Evolutionary conservation across 64 coral and sea anemone species (phyloP), one percentile per base, ranked within the genome.

Genomic region (Stichodactyla mertensii): DNA sequence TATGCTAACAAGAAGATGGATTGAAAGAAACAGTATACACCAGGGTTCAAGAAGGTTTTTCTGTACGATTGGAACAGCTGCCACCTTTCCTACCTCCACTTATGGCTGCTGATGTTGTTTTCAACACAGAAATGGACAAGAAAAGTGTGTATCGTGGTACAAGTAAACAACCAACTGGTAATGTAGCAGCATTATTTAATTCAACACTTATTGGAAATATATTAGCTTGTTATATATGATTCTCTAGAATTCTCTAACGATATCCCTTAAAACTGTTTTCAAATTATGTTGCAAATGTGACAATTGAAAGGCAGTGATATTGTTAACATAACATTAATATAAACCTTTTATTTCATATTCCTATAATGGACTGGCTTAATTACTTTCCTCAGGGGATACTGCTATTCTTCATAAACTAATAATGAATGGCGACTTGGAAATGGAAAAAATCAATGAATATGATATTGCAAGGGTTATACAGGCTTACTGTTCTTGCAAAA

Each of bases 101-200:
- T 7, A 16, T 85, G 16, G 16, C 20, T 4, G 27, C 12, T 16
- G 20, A 23, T 12, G 27, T 51, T 11, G 6, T 56, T 20, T 59
- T 28, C 27, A 85, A 85, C 26, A 61, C 83, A 62, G 83, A 85
- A 52, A 4, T 64, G 20, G 24, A 61, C 19, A 85, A 85, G 24
- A 85, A 16, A 16, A 85, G 83, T 64, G 55, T 51, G 11, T 85
- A 62, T 45, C 36, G 1, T 45, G 36, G 36, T 2, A 45, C 36
- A 45, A 45, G 36, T 45, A 45, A 45, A 45, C 36, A 45, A 45
- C 36, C 36, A 45, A 45, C 36, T 45, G 36, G 36, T 45, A 45
- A 45, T 45, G 1, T 2, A 2, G 36, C 3, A 45, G 36, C 36
- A 45, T 31, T 31, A 31, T 31, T 31, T 31, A 31, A 31, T 31